Evolutionary conservation across 2,113 vertebrate species (phyloP), one percentile per base, ranked within the genome.

Genomic region (Istiophorus platypterus): DNA sequence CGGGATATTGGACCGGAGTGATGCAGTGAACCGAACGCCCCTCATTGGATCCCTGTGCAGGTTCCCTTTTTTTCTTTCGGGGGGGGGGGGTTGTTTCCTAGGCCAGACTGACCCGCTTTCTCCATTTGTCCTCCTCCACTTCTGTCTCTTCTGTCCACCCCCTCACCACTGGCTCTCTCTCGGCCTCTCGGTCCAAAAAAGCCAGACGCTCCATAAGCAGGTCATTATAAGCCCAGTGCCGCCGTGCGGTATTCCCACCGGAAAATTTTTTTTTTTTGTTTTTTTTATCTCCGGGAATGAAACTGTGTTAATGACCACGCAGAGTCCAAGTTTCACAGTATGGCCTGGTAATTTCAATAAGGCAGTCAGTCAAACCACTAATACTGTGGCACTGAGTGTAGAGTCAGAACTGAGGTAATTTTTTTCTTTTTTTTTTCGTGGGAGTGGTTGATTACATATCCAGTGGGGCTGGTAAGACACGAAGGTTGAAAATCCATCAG

Each of bases 21-120:
- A 74, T 71, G 63, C 56, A 62, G 39, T 11, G 37, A 89, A 42
- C 24, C 31, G 84, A 41, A 77, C 24, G 18, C 27, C 49, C 58
- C 67, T 78, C 14, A 80, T 31, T 83, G 66, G 67, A 83, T 80
- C 66, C 20, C 26, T 3, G 51, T 68, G 67, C 41, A 20, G 5
- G 18, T 81, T 90, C 81, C 52, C 78, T 67, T 77, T 72, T 81
- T 54, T 26, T 34, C 31, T 34, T 27, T 66, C n/a, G n/a, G n/a
- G n/a, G n/a, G n/a, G n/a, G n/a, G n/a, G n/a, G n/a, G n/a, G n/a
- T 78, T 89, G 63, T 78, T 72, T 81, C 71, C 72, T 29, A 77
- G 72, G 58, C 65, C 80, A 65, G 76, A 49, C 54, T 92, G 90
- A 91, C 88, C 91, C 0, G 51, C 13, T 91, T 91, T 88, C 75